A percentile compares a stretch with the other conserved stretches of the same genome.
phyloP scores from a whole-genome alignment of 2,797 vertebrate species.

The Leucoraja ocellata region DNA sequence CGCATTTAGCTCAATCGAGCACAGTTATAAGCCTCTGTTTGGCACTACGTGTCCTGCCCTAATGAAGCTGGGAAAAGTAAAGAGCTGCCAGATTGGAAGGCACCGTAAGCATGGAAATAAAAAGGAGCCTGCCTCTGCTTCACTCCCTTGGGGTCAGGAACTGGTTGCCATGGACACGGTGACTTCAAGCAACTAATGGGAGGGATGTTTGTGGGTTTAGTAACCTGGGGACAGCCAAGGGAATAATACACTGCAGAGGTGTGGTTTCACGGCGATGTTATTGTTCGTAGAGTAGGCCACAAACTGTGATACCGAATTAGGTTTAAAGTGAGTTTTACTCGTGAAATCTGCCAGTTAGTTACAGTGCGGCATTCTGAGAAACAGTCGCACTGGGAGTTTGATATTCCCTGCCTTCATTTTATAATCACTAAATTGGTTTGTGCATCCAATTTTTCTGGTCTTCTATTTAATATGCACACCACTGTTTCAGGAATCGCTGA shows the following conservation, averaged over 20 bases:
- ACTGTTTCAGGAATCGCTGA: background rate
- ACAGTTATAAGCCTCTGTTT: slow-evolving; percentile 45
- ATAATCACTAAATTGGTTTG: background rate
- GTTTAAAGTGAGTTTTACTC: background rate
- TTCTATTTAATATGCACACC: background rate
- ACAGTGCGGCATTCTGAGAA: background rate
- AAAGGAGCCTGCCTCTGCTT: slow-evolving; percentile 73
- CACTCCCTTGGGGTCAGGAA: slow-evolving; percentile 80
- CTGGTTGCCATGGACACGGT: slow-evolving; percentile 94
- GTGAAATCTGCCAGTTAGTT: slow-evolving; percentile 7
- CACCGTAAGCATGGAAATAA: slow-evolving; percentile 72
- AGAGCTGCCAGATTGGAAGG: slow-evolving; percentile 66
- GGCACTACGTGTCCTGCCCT: slow-evolving; percentile 44
- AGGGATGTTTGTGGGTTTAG: slow-evolving; percentile 74
- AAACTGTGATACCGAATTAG: slow-evolving; percentile 40
- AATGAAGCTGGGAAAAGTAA: slow-evolving; percentile 48
- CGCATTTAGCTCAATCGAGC: background rate
- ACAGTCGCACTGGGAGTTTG: too few relatives aligned
- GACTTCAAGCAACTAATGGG: slow-evolving; percentile 84
- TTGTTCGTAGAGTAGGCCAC: slow-evolving; percentile 55
- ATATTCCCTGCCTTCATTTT: background rate
- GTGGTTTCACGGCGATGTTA: slow-evolving; percentile 62
- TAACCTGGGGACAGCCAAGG: slow-evolving; percentile 67
- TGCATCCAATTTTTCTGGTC: background rate
- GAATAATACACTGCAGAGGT: slow-evolving; percentile 61